Evolutionary conservation across 2,113 vertebrate species (phyloP).

Genomic region (Halcyon malimbica): DNA sequence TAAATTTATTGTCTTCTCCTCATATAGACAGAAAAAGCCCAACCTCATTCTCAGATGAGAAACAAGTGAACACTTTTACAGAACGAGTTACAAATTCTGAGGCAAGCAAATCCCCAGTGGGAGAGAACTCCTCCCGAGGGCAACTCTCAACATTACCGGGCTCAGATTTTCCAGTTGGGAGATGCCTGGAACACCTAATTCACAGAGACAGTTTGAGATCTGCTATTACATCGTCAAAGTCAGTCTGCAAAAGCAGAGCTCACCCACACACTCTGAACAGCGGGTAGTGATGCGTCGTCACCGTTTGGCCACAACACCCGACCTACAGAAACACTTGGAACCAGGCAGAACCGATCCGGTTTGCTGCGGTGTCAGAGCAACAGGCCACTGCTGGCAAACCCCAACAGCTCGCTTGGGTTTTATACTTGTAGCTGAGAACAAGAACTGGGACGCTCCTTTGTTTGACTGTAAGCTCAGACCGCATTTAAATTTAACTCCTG

Average conservation of each 20-base stretch:
- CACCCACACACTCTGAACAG: background rate
- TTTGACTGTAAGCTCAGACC: background rate
- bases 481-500: constrained; percentile 42
- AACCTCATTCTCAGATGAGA: background rate
- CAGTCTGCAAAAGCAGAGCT: background rate
- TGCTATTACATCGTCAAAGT: background rate
- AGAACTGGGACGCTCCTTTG: background rate
- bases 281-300: background rate
- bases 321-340: background rate
- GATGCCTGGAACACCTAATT: background rate
- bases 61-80: background rate
- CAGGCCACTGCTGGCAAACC: background rate
- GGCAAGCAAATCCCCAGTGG: background rate
- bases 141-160: background rate
- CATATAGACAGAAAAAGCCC: background rate
- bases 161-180: background rate
- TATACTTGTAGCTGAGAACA: background rate
- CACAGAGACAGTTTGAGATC: background rate
- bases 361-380: background rate
- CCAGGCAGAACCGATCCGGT: background rate
- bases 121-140: background rate
- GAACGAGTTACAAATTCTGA: accelerated
- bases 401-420: background rate
- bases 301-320: background rate
- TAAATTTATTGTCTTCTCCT: background rate